phyloP scores from a whole-genome alignment of 1,140 invertebrate species.

The Drosophila sturtevanti region DNA sequence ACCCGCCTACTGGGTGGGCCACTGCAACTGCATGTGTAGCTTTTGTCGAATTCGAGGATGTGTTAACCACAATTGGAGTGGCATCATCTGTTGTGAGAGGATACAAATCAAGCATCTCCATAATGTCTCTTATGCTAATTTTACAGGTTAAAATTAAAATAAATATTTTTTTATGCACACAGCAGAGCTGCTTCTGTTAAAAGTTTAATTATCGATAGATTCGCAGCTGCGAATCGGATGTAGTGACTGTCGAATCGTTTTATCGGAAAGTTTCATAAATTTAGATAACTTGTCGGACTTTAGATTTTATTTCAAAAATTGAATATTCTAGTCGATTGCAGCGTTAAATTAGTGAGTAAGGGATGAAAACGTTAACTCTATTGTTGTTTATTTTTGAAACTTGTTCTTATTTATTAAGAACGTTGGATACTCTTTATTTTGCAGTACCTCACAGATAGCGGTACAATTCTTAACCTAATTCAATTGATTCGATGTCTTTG shows the following conservation, averaged over 20 bases:
- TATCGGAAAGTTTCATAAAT: neutral
- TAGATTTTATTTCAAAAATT: neutral
- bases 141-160: neutral
- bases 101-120: neutral
- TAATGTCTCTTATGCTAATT: neutral
- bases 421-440: slow-evolving; percentile 37
- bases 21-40: slow-evolving; percentile 5
- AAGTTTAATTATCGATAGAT: neutral
- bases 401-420: slow-evolving; percentile 46
- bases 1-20: slow-evolving; percentile 19
- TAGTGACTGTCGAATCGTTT: neutral
- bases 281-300: neutral
- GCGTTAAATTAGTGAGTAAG: slow-evolving; percentile 16
- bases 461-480: neutral
- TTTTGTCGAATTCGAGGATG: slow-evolving; percentile 7
- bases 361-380: slow-evolving; percentile 35
- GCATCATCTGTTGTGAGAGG: neutral
- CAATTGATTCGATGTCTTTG: slow-evolving; percentile 86
- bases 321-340: too few relatives aligned
- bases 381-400: slow-evolving; percentile 50
- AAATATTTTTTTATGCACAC: neutral
- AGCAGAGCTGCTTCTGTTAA: neutral
- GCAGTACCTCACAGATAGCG: neutral
- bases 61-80: slow-evolving; percentile 2
- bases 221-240: neutral